These are phyloP conservation scores for Leucophenga maculata DNA, from an alignment of 2,888 invertebrate genomes.

Conservation along the genomic window DNA sequence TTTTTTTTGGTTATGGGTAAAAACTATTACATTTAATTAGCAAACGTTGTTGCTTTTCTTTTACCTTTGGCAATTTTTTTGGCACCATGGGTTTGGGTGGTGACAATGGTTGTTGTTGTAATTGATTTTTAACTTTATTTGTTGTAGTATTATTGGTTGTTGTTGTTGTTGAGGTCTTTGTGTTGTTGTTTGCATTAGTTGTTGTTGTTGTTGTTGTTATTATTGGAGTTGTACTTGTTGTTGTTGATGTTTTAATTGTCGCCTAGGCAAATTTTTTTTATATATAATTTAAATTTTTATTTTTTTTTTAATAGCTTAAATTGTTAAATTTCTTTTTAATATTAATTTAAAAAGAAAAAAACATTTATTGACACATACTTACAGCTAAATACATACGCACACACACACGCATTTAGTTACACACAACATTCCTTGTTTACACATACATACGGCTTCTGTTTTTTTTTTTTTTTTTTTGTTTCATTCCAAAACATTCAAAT, in stretches of 20 bases:
- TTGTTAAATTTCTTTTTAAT: constrained; percentile 42
- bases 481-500: neutral
- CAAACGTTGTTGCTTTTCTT: constrained; percentile 33
- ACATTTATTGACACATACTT: constrained; percentile 13
- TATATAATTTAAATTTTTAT: constrained; percentile 31
- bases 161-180: constrained; percentile 44
- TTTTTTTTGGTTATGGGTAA: constrained; percentile 21
- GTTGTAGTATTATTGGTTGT: constrained; percentile 48
- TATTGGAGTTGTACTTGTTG: constrained; percentile 36
- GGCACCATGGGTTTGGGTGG: constrained; percentile 72
- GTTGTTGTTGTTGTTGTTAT: constrained; percentile 49
- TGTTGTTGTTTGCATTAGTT: constrained; percentile 54
- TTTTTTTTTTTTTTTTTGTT: too few species aligned
- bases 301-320: constrained; percentile 27
- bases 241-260: constrained; percentile 44
- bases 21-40: constrained; percentile 5
- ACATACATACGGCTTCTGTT: neutral
- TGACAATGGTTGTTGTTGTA: constrained; percentile 72
- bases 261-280: constrained; percentile 53
- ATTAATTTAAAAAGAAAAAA: constrained; percentile 27
- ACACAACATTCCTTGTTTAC: neutral
- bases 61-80: constrained; percentile 72
- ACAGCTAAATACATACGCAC: neutral
- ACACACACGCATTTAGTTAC: constrained; percentile 27
- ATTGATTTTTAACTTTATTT: constrained; percentile 53